Evolutionary conservation across 1,140 invertebrate genomes (phyloP).

Genomic region (Goniozus legneri): DNA sequence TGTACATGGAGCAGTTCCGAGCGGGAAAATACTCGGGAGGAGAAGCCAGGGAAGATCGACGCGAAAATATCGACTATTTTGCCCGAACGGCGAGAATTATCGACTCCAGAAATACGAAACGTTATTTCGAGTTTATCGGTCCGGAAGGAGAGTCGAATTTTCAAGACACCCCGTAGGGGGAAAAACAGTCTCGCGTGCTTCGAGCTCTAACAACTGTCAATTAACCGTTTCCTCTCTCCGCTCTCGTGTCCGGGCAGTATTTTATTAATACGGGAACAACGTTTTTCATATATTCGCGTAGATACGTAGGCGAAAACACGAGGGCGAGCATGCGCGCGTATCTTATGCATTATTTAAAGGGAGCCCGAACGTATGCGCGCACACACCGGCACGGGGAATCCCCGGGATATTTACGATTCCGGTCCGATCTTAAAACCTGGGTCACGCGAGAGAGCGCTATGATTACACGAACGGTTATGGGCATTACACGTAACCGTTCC

Average conservation of each 20-base stretch:
- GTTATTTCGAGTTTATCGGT: too few relatives aligned
- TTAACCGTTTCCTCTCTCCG: not conserved
- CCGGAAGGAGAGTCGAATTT: too few relatives aligned
- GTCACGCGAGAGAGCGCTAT: not conserved
- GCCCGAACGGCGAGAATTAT: too few relatives aligned
- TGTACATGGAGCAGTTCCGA: too few relatives aligned
- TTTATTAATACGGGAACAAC: not conserved
- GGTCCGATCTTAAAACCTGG: not conserved
- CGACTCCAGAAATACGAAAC: too few relatives aligned
- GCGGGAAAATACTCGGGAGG: too few relatives aligned
- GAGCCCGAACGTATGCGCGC: not conserved
- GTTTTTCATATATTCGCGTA: not conserved
- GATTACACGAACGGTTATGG: not conserved
- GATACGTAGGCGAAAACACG: not conserved
- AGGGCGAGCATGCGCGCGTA: not conserved
- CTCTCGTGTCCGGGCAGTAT: not conserved
- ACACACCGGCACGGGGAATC: not conserved
- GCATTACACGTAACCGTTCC: not conserved
- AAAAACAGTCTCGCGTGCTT: too few relatives aligned
- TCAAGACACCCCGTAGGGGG: too few relatives aligned
- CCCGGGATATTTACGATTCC: not conserved
- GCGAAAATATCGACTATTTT: too few relatives aligned
- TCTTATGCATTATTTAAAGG: not conserved
- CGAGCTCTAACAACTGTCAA: too few relatives aligned
- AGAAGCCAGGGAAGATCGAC: too few relatives aligned